Evolutionary conservation across 2,888 invertebrate species (phyloP).

Genomic region (Mayetiola destructor): DNA sequence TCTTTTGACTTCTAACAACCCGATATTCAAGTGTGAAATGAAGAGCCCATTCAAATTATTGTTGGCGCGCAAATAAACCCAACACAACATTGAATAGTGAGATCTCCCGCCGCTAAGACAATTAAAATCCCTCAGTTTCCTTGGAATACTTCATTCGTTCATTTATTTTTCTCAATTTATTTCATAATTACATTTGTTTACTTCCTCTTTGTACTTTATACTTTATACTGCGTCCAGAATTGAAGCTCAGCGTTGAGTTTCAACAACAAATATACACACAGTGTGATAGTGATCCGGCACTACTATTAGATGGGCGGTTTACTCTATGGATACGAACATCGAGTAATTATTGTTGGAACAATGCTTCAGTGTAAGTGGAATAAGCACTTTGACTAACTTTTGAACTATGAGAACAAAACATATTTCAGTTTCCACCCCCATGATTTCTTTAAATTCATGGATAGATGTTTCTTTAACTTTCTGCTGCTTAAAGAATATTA

Average conservation of each 20-base stretch:
- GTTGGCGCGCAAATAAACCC: neutral
- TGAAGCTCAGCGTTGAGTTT: neutral
- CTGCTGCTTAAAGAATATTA: too few species aligned
- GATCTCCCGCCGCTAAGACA: slow-evolving; percentile 14
- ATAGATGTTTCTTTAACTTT: too few species aligned
- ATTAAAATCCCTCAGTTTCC: slow-evolving; percentile 12
- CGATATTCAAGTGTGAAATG: neutral
- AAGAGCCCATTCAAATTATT: slow-evolving; percentile 1
- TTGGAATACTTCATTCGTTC: neutral
- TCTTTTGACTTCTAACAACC: neutral
- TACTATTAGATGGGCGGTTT: neutral
- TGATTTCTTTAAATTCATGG: too few species aligned
- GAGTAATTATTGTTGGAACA: slow-evolving; percentile 5
- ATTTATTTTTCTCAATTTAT: slow-evolving; percentile 2
- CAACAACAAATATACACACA: slow-evolving; percentile 1
- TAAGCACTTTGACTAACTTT: too few species aligned
- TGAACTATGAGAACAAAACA: too few species aligned
- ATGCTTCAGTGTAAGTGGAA: too few species aligned
- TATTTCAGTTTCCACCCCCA: too few species aligned
- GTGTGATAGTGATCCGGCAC: neutral
- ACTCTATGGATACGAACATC: neutral
- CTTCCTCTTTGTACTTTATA: neutral
- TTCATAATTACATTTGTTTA: neutral
- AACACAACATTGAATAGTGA: neutral
- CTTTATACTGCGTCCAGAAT: too few species aligned